phyloP scores from a whole-genome alignment of 2,888 invertebrate species.

The Melanostoma mellinum region DNA sequence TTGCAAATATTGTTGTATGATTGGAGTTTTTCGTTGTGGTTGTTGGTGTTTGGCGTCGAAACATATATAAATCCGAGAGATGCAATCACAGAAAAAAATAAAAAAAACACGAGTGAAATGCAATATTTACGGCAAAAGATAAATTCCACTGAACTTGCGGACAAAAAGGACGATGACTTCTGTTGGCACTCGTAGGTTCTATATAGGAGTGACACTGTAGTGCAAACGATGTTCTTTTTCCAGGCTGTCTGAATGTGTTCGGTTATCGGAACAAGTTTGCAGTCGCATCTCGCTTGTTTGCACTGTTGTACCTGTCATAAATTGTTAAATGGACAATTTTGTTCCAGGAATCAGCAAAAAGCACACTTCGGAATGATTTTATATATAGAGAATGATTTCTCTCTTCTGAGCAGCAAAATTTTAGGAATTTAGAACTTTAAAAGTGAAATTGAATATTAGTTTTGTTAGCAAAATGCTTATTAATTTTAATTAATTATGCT shows the following conservation, averaged over 20 bases:
- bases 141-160: constrained; percentile 23
- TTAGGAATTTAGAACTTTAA: too few relatives aligned
- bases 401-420: too few relatives aligned
- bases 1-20: constrained; percentile 6
- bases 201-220: not conserved
- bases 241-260: constrained; percentile 12
- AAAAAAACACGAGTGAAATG: constrained; percentile 33
- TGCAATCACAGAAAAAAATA: constrained; percentile 48
- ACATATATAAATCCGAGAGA: constrained; percentile 33
- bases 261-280: constrained; percentile 33
- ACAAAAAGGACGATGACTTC: constrained; percentile 34
- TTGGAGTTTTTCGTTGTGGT: constrained; percentile 1
- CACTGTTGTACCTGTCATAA: constrained; percentile 58
- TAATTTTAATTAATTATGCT: too few relatives aligned
- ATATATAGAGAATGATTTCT: too few relatives aligned
- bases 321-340: constrained; percentile 44
- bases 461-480: too few relatives aligned
- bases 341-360: too few relatives aligned
- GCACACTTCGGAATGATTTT: too few relatives aligned
- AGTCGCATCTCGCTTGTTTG: constrained; percentile 20
- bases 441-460: too few relatives aligned
- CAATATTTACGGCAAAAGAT: constrained; percentile 37
- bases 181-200: not conserved
- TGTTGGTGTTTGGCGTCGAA: not conserved
- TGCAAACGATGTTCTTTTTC: not conserved